A percentile compares a stretch with the other conserved stretches of the same genome.
Evolutionary conservation across 2,888 invertebrate species (phyloP).

Genomic region (Rotaria macrura): DNA sequence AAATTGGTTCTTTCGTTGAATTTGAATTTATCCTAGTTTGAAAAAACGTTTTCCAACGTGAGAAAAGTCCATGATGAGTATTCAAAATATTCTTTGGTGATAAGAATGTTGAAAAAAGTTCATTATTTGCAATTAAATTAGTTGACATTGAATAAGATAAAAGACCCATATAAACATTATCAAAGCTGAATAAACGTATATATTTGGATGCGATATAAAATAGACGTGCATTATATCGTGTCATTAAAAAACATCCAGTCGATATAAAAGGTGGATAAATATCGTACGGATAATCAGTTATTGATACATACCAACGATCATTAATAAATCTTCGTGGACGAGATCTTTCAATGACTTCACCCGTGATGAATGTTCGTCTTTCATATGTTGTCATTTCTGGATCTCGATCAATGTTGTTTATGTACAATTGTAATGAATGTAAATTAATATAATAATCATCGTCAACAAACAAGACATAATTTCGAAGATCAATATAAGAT

Average conservation of each 20-base stretch:
- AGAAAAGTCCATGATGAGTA: not conserved
- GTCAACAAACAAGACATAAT: slow-evolving; percentile 31
- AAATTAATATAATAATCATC: slow-evolving; percentile 30
- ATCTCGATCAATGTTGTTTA: slow-evolving; percentile 24
- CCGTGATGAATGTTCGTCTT: slow-evolving; percentile 19
- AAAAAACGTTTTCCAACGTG: not conserved
- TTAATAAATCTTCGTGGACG: slow-evolving; percentile 24
- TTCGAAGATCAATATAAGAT: not conserved
- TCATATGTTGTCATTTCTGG: not conserved
- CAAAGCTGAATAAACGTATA: slow-evolving; percentile 24
- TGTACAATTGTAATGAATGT: slow-evolving; percentile 18
- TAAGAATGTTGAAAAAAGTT: not conserved
- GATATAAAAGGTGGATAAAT: slow-evolving; percentile 28
- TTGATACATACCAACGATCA: slow-evolving; percentile 27
- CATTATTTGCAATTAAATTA: not conserved
- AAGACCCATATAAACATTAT: slow-evolving; percentile 32
- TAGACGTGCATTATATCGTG: slow-evolving; percentile 18
- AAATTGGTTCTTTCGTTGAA: not conserved
- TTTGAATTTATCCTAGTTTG: not conserved
- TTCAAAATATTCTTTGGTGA: not conserved
- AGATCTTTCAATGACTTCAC: slow-evolving; percentile 4
- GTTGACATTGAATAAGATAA: slow-evolving; percentile 27
- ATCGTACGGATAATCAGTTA: slow-evolving; percentile 29
- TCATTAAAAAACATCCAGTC: slow-evolving; percentile 27
- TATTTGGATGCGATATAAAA: slow-evolving; percentile 27